Evolutionary conservation across 2,113 vertebrate species (phyloP).

Genomic region (Aegithalos caudatus): DNA sequence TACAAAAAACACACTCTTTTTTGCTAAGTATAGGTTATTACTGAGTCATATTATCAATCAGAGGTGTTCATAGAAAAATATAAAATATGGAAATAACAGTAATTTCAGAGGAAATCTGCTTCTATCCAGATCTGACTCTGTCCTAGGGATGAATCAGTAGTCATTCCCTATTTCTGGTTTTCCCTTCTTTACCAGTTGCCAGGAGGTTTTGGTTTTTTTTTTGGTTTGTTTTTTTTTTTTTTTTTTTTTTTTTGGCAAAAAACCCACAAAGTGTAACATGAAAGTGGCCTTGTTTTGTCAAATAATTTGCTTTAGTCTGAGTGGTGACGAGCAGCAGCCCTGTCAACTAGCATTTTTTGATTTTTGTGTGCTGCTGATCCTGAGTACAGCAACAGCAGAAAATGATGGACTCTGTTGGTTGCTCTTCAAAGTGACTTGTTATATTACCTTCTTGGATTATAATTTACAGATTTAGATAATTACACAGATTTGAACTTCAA

Average conservation of each 20-base stretch:
- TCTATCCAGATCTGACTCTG: neutral
- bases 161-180: neutral
- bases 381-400: neutral
- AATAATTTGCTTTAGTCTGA: neutral
- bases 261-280: neutral
- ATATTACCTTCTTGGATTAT: neutral
- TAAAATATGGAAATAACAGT: constrained; percentile 52
- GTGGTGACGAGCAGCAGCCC: neutral
- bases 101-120: constrained; percentile 22
- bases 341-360: neutral
- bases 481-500: constrained; percentile 1
- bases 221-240: no score
- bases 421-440: constrained; percentile 4
- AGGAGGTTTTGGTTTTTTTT: neutral
- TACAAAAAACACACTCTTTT: constrained; percentile 40
- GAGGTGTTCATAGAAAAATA: constrained; percentile 10
- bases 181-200: neutral
- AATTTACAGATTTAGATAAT: constrained; percentile 27
- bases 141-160: neutral
- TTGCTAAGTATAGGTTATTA: constrained; percentile 50
- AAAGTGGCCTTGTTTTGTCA: neutral
- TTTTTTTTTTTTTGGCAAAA: neutral
- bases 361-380: neutral
- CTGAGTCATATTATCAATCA: constrained; percentile 25
- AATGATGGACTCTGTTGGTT: neutral